Conservation (phyloP, 2,113 vertebrate species). For the Dolichotis patagonum region DNA sequence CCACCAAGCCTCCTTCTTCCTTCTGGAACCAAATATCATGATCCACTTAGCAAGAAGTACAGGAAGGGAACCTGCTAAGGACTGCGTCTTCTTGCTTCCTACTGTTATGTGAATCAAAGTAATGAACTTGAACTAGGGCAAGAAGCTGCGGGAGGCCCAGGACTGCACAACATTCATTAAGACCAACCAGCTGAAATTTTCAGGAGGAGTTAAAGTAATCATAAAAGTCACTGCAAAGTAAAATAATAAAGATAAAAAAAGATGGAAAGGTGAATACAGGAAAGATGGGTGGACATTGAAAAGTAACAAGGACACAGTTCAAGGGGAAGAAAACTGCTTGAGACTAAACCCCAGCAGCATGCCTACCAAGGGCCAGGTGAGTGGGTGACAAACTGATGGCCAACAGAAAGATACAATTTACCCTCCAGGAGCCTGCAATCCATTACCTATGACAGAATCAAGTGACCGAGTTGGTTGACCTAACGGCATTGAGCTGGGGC, state of each 20-base stretch:
- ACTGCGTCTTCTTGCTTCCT: not conserved
- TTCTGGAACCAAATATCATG: not conserved
- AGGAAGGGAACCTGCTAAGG: constrained; percentile 31
- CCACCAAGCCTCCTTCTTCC: not conserved
- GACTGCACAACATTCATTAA: constrained; percentile 1
- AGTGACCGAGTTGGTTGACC: not conserved
- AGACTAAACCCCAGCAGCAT: not conserved
- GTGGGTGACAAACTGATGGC: not conserved
- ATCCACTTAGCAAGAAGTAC: constrained; percentile 57
- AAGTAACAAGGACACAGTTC: not conserved
- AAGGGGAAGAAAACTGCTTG: not conserved
- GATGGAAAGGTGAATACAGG: not conserved
- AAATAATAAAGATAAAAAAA: not conserved
- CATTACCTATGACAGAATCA: not conserved
- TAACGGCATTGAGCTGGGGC: not conserved
- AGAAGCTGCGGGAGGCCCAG: constrained; percentile 20
- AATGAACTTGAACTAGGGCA: constrained; percentile 70
- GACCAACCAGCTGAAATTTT: constrained; percentile 49
- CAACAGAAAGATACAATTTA: not conserved
- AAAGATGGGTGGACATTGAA: not conserved
- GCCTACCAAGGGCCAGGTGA: not conserved
- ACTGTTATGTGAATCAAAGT: constrained; percentile 43
- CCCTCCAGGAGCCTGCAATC: not conserved
- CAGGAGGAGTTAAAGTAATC: not conserved
- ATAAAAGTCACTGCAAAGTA: constrained; percentile 14